Evolutionary conservation across 2,797 vertebrate species (phyloP), one percentile per base, ranked within the genome.

Genomic region (Ctenosaura bakeri): DNA sequence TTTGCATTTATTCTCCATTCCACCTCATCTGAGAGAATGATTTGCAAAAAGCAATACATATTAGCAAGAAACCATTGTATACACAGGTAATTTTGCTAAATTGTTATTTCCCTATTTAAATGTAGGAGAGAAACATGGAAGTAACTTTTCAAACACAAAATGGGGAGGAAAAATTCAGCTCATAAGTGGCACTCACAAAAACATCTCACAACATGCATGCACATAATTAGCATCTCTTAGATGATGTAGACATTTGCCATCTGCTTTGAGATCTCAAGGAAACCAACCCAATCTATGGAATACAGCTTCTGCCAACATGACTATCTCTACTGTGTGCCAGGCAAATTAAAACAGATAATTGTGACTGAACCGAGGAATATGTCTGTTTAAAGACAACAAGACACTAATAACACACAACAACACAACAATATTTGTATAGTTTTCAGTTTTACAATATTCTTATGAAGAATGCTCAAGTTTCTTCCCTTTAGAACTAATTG

Each of bases 171-270:
- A 83, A 92, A 52, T 59, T 82, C 83, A 76, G 24, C 90, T 85
- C 6, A 89, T 20, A 84, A 87, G 0, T 7, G 90, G 73, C 26
- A 83, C 78, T 69, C 69, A 90, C 12, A 80, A 26, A 62, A 91
- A 24, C 7, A 7, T 77, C 69, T 69, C 35, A 89, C 38, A 86
- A 86, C 93, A 69, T 52, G 71, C 80, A 83, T 50, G 69, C 35
- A 76, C 69, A 83, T 76, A 89, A 89, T 89, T 89, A 89, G 80
- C 80, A 74, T 83, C 54, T 89, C 69, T 83, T 76, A 82, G 66
- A 73, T 83, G 79, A 88, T 89, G 69, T 29, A 89, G 83, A 89
- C 69, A 89, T 89, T 89, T 83, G 88, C 88, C 88, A 89, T 88
- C 87, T 89, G 80, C 59, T 89, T 83, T 73, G 38, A 82, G 54